phyloP scores from a whole-genome alignment of 2,888 invertebrate species.

The Arrhopalites spinosus region DNA sequence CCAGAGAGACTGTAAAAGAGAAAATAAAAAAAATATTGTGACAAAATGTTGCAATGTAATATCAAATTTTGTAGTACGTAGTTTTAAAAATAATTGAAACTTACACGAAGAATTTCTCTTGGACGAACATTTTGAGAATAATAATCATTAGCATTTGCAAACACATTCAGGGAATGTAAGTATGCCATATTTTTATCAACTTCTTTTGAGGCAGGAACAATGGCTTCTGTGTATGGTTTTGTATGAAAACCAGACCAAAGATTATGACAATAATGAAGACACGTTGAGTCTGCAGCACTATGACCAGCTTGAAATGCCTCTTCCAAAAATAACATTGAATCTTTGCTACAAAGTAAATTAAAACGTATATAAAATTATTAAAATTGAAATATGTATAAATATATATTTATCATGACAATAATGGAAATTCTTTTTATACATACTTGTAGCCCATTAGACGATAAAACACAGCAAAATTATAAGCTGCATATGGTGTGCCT shows the following conservation, averaged over 20 bases:
- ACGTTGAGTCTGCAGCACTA: conserved; percentile 48
- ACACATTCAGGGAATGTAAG: conserved; percentile 47
- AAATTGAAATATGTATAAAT: conserved; percentile 15
- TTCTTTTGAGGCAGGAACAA: conserved; percentile 42
- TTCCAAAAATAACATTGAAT: conserved; percentile 48
- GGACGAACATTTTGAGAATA: conserved; percentile 40
- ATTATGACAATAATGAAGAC: conserved; percentile 54
- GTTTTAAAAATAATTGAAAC: neutral
- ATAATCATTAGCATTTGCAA: conserved; percentile 46
- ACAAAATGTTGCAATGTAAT: no score
- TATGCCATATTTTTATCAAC: conserved; percentile 50
- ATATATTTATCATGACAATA: neutral
- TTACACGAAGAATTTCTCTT: conserved; percentile 43
- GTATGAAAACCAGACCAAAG: conserved; percentile 50
- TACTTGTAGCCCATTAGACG: conserved; percentile 49
- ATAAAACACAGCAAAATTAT: conserved; percentile 53
- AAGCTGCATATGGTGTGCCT: conserved; percentile 53
- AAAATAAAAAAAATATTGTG: conserved; percentile 11
- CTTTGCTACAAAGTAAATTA: conserved; percentile 38
- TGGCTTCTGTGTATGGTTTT: conserved; percentile 48
- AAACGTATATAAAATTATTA: neutral
- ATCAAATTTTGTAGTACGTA: no score
- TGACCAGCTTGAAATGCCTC: conserved; percentile 54
- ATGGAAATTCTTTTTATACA: no score
- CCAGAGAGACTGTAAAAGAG: conserved; percentile 38